Evolutionary conservation across 2,888 invertebrate species (phyloP), one percentile per base, ranked within the genome.

Genomic region (Scaeva pyrastri): DNA sequence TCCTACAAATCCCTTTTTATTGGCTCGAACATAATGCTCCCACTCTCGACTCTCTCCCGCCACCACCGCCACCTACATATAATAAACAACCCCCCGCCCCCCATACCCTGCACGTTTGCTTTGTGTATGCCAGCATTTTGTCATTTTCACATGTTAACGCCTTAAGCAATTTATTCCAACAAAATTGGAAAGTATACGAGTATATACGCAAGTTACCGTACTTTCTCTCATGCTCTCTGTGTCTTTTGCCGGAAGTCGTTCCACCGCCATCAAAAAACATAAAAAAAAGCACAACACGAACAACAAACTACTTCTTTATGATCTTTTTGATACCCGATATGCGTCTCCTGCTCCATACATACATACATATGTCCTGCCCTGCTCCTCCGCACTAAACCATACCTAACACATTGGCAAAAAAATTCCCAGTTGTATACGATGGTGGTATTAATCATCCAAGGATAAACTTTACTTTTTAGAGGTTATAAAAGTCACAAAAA

Each of bases 91-190:
- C 56, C 14, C 31, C 41, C 50, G 43, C 66, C 73, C 64, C 21
- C n/a, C n/a, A n/a, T n/a, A n/a, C n/a, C n/a, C n/a, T n/a, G n/a
- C n/a, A n/a, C n/a, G n/a, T n/a, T 31, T 41, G 4, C 56, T 39
- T 62, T 31, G 31, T 31, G 31, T 62, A 23, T n/a, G n/a, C n/a
- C n/a, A 74, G 74, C 56, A 79, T 84, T 79, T 84, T 84, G 79
- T 84, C 79, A 84, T 84, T 79, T 84, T 79, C 83, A 79, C 83
- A 79, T 79, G 83, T 84, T 74, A 74, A 74, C 83, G 83, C 83
- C 70, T 79, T 50, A 14, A 74, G 79, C 55, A 74, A 64, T 84
- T 62, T 70, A 70, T 82, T 60, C 60, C 72, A 26, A 31, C 75
- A 41, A 58, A 64, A 64, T 66, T 68, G 74, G 56, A 79, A 68